phyloP scores from a whole-genome alignment of 2,113 vertebrate genomes.

The Pangasianodon gigas region DNA sequence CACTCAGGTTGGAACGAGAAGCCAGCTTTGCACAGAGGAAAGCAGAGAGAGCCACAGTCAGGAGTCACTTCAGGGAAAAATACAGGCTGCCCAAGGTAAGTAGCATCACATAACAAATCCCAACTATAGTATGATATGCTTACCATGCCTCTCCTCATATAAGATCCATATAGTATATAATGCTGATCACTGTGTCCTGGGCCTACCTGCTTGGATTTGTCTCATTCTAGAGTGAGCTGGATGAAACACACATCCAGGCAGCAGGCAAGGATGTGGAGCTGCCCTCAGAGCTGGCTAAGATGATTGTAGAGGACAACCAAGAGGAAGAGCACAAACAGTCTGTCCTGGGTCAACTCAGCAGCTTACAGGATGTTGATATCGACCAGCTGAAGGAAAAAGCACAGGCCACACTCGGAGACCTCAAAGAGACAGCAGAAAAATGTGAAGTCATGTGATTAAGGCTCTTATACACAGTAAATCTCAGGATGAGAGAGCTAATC shows the following conservation, averaged over 20 bases:
- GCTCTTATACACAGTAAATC: background rate
- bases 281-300: slow-evolving; percentile 94
- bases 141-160: background rate
- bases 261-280: slow-evolving; percentile 88
- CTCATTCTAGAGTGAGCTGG: slow-evolving; percentile 79
- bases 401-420: slow-evolving; percentile 89
- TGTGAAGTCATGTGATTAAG: slow-evolving; percentile 87
- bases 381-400: slow-evolving; percentile 95
- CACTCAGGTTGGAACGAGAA: slow-evolving; percentile 87
- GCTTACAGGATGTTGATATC: slow-evolving; percentile 91
- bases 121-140: background rate
- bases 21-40: slow-evolving; percentile 90
- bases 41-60: slow-evolving; percentile 90
- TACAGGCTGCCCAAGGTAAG: slow-evolving; percentile 94
- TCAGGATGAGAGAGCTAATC: slow-evolving; percentile 21
- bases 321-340: slow-evolving; percentile 91
- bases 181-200: background rate
- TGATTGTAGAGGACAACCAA: slow-evolving; percentile 94
- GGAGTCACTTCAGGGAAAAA: slow-evolving; percentile 93
- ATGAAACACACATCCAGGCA: slow-evolving; percentile 93
- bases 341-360: slow-evolving; percentile 88
- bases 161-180: background rate
- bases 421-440: slow-evolving; percentile 94
- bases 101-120: background rate
- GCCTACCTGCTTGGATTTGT: background rate